These are phyloP conservation scores for Paedocypris sp. DNA, from an alignment of 2,113 vertebrate genomes.

Conservation along the genomic window DNA sequence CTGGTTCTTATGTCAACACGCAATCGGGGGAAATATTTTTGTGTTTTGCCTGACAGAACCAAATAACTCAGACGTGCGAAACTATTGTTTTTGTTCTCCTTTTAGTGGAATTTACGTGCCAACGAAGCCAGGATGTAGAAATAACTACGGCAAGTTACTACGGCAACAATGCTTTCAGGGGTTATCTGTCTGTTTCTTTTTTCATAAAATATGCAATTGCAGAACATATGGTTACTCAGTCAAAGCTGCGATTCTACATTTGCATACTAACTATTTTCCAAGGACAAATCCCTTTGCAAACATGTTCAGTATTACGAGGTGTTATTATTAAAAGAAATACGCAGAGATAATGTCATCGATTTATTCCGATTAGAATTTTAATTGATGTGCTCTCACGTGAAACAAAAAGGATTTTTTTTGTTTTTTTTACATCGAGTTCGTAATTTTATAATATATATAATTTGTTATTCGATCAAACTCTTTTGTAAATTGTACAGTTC, in stretches of 20 bases:
- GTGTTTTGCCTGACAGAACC: constrained; percentile 85
- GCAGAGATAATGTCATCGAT: background rate
- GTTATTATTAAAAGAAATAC: constrained; percentile 7
- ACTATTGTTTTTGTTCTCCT: constrained; percentile 84
- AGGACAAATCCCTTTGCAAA: background rate
- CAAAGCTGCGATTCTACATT: constrained; percentile 78
- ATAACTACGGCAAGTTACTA: constrained; percentile 91
- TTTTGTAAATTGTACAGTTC: too few relatives aligned
- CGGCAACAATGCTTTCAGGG: constrained; percentile 82
- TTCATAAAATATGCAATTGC: constrained; percentile 67
- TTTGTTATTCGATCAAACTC: too few relatives aligned
- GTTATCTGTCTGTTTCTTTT: constrained; percentile 58
- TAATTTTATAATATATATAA: too few relatives aligned
- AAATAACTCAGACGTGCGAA: constrained; percentile 88
- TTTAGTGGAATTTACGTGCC: constrained; percentile 81
- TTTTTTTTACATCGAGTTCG: too few relatives aligned
- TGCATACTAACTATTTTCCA: constrained; percentile 75
- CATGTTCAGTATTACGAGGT: constrained; percentile 15
- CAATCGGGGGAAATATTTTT: constrained; percentile 41
- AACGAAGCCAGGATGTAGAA: constrained; percentile 75
- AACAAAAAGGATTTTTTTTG: too few relatives aligned
- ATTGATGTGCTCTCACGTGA: too few relatives aligned
- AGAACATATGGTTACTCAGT: constrained; percentile 80
- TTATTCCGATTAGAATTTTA: background rate
- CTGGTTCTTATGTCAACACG: constrained; percentile 11